A percentile compares a stretch with the other conserved stretches of the same genome.
phyloP scores from a whole-genome alignment of 2,797 vertebrate species.

The Neosilurus mollespiculum region DNA sequence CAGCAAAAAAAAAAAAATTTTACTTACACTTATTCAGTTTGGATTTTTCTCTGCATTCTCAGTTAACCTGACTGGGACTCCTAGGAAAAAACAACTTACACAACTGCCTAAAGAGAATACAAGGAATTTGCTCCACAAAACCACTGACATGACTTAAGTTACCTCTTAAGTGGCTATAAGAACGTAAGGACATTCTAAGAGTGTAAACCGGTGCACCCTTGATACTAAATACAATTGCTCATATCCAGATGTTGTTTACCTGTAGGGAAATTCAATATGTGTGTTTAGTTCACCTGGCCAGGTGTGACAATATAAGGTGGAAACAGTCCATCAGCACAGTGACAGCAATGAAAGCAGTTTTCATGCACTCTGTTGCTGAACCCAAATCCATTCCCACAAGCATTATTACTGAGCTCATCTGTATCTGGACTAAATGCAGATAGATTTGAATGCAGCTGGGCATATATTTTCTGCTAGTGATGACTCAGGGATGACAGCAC shows the following conservation, averaged over 20 bases:
- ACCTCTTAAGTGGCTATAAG: not conserved
- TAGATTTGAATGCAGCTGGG: constrained; percentile 18
- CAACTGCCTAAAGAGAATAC: not conserved
- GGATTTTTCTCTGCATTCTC: not conserved
- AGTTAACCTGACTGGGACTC: not conserved
- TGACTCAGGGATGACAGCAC: constrained; percentile 35
- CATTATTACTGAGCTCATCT: constrained; percentile 19
- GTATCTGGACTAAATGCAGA: constrained; percentile 24
- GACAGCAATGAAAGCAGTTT: constrained; percentile 37
- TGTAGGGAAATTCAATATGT: constrained; percentile 38
- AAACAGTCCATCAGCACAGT: constrained; percentile 55
- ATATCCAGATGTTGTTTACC: constrained; percentile 37
- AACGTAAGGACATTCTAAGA: not conserved
- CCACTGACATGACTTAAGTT: not conserved
- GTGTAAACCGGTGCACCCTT: not conserved
- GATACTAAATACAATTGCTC: constrained; percentile 27
- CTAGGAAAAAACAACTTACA: not conserved
- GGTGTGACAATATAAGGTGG: constrained; percentile 53
- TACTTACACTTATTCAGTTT: not conserved
- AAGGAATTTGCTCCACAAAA: not conserved
- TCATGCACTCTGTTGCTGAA: not conserved
- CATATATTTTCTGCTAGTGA: constrained; percentile 20
- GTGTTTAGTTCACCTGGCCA: constrained; percentile 49
- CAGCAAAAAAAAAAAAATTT: not conserved
- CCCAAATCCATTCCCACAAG: constrained; percentile 19